phyloP scores from a whole-genome alignment of 2,888 invertebrate species.

The Leptura quadrifasciata region DNA sequence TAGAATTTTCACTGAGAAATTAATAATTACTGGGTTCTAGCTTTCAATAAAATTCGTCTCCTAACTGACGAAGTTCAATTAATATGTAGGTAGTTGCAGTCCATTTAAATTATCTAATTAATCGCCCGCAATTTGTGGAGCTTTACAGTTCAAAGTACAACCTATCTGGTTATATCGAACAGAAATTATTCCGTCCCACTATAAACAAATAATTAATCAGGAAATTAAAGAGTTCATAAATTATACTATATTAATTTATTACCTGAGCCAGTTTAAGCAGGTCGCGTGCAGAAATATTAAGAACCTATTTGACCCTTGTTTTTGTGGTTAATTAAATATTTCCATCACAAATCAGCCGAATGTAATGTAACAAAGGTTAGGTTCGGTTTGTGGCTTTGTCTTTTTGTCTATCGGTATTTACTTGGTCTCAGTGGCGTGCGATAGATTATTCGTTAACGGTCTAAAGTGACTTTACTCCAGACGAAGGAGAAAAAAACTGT shows the following conservation, averaged over 20 bases:
- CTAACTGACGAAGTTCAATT: not conserved
- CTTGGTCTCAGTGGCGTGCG: not conserved
- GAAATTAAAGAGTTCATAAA: too few species aligned
- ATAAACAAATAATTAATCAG: not conserved
- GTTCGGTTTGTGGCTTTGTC: not conserved
- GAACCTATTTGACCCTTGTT: not conserved
- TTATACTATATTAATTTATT: too few species aligned
- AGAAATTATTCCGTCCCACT: not conserved
- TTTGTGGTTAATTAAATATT: not conserved
- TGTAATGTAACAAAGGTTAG: not conserved
- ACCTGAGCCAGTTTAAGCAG: not conserved
- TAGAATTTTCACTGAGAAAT: not conserved
- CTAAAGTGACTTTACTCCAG: too few species aligned
- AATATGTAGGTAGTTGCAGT: not conserved
- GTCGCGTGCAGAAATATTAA: not conserved
- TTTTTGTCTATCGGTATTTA: not conserved
- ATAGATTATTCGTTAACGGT: too few species aligned
- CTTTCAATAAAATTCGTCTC: not conserved
- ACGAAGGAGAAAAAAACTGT: too few species aligned
- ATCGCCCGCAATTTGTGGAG: not conserved
- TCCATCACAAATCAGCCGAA: not conserved
- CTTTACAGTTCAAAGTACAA: conserved; percentile 36
- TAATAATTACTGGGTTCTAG: not conserved
- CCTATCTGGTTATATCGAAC: not conserved
- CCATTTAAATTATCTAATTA: conserved; percentile 7